A percentile compares a stretch with the other conserved stretches of the same genome.
These are phyloP conservation scores for Acrossocheilus wenchowensis DNA, from an alignment of 2,797 vertebrate species.

Conservation along the genomic window DNA sequence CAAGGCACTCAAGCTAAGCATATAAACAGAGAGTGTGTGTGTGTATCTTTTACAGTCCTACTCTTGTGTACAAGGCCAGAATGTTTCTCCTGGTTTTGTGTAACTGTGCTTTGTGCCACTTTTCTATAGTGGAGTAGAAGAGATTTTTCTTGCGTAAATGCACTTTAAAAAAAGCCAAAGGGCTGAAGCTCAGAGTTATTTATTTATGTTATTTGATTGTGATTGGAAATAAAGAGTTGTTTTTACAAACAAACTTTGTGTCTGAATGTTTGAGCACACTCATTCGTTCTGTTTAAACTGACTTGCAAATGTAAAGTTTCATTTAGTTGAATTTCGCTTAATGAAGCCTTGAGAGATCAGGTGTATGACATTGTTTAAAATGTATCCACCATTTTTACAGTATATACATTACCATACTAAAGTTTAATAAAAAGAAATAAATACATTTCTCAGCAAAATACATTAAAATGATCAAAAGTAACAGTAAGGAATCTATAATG, in stretches of 20 bases:
- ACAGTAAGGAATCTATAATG: not conserved
- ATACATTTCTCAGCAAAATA: not conserved
- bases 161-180: constrained; percentile 74
- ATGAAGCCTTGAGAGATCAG: not conserved
- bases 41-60: constrained; percentile 45
- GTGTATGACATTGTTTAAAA: not conserved
- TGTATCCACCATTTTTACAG: not conserved
- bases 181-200: constrained; percentile 65
- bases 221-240: constrained; percentile 51
- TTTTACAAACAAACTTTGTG: constrained; percentile 61
- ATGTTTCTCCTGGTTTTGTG: constrained; percentile 55
- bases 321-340: not conserved
- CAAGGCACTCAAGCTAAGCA: constrained; percentile 57
- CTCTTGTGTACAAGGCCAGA: constrained; percentile 48
- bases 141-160: constrained; percentile 65
- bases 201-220: constrained; percentile 68
- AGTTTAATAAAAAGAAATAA: not conserved
- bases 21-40: constrained; percentile 38
- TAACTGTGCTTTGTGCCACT: constrained; percentile 45
- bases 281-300: not conserved
- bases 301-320: not conserved
- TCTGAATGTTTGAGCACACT: constrained; percentile 6
- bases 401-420: not conserved
- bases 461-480: not conserved
- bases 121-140: constrained; percentile 35